Conservation (phyloP, 2,113 vertebrate genomes). For the Gasterosteus aculeatus region DNA sequence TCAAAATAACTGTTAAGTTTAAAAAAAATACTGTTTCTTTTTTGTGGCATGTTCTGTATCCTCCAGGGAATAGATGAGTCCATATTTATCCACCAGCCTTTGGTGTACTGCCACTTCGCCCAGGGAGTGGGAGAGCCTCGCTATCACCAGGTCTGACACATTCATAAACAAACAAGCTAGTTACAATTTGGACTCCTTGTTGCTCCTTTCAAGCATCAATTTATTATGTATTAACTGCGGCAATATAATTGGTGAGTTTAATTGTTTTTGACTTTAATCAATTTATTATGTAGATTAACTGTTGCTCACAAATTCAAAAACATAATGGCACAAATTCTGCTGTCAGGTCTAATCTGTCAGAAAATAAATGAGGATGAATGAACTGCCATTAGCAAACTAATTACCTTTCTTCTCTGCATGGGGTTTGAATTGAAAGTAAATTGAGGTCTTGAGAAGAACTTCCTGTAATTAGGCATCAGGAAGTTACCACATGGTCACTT, state of each 20-base stretch:
- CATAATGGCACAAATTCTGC: conserved; percentile 15
- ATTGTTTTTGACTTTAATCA: conserved; percentile 59
- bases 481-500: conserved; percentile 14
- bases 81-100: conserved; percentile 89
- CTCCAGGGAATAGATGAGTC: conserved; percentile 87
- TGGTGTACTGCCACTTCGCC: conserved; percentile 92
- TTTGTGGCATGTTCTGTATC: neutral
- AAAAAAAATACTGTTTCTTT: conserved; percentile 6
- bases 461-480: conserved; percentile 38
- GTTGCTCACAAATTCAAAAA: conserved; percentile 29
- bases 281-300: conserved; percentile 35
- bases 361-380: conserved; percentile 51
- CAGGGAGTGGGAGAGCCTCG: conserved; percentile 85
- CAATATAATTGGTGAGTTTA: conserved; percentile 43
- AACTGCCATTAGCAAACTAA: conserved; percentile 43
- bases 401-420: conserved; percentile 35
- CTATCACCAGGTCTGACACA: conserved; percentile 79
- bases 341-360: conserved; percentile 49
- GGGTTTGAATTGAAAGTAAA: conserved; percentile 45
- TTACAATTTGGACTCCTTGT: neutral
- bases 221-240: conserved; percentile 40
- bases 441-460: conserved; percentile 44
- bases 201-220: conserved; percentile 33
- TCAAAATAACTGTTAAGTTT: neutral
- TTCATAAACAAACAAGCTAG: conserved; percentile 10